These are phyloP conservation scores for Hydroisotoma schaefferi DNA, from an alignment of 2,888 invertebrate species.

Conservation along the genomic window DNA sequence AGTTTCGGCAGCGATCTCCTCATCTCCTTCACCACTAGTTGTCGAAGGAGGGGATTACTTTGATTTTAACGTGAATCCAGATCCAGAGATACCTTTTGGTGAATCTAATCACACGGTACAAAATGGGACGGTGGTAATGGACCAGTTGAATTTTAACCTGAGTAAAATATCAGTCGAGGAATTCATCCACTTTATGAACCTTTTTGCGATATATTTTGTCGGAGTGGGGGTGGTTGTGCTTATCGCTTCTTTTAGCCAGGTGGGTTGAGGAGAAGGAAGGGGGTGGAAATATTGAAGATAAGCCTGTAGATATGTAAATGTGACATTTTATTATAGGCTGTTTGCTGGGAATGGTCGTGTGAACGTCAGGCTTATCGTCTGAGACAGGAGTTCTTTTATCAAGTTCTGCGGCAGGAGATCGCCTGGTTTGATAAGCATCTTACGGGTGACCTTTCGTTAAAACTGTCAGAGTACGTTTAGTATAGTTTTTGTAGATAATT, in stretches of 20 bases:
- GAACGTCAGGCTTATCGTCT: conserved; percentile 53
- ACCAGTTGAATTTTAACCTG: no score
- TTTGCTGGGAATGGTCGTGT: conserved; percentile 51
- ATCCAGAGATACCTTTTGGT: no score
- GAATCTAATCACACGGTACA: no score
- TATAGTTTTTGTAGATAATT: neutral
- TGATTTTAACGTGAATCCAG: no score
- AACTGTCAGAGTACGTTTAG: conserved; percentile 55
- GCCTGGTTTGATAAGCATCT: conserved; percentile 53
- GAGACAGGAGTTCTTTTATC: conserved; percentile 51
- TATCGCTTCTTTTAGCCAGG: conserved; percentile 54
- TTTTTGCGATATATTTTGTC: conserved; percentile 53
- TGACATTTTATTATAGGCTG: conserved; percentile 47
- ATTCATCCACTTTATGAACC: conserved; percentile 49
- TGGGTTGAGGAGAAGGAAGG: conserved; percentile 30
- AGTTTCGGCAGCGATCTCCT: no score
- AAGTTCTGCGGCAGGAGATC: conserved; percentile 53
- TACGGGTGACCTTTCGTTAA: conserved; percentile 55
- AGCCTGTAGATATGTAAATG: neutral
- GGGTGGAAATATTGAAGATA: neutral
- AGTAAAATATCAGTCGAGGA: conserved; percentile 20
- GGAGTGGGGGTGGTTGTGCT: conserved; percentile 56
- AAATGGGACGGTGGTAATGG: no score
- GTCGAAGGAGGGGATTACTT: no score
- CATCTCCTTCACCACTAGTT: no score